These are phyloP conservation scores for Listrodromus nycthemerus DNA, from an alignment of 2,888 invertebrate genomes.

Conservation along the genomic window DNA sequence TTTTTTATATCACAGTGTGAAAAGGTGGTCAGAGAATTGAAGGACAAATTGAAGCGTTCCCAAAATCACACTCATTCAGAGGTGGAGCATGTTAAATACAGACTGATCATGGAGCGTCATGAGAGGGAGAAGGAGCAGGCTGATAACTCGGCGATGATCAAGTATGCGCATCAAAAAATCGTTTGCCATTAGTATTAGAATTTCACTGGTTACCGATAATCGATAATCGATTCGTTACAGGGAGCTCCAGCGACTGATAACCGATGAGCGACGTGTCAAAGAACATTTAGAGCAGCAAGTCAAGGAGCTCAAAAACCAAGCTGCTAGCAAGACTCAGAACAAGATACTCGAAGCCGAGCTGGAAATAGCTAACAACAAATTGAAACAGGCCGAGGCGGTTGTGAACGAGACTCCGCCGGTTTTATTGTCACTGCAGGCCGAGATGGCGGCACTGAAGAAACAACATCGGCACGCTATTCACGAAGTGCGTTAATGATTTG, in stretches of 20 bases:
- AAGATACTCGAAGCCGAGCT: constrained; percentile 88
- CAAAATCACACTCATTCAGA: constrained; percentile 87
- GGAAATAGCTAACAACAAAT: constrained; percentile 87
- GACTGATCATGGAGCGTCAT: constrained; percentile 91
- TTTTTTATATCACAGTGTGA: constrained; percentile 86
- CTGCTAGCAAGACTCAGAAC: constrained; percentile 82
- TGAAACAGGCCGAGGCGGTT: constrained; percentile 88
- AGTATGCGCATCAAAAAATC: constrained; percentile 83
- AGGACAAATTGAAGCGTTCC: constrained; percentile 87
- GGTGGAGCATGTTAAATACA: constrained; percentile 89
- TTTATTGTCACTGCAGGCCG: constrained; percentile 89
- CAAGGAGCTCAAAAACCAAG: constrained; percentile 85
- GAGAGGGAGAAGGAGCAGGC: constrained; percentile 93
- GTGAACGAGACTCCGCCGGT: constrained; percentile 87
- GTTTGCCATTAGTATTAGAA: constrained; percentile 61
- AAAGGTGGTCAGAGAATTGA: constrained; percentile 86
- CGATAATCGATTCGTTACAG: constrained; percentile 81
- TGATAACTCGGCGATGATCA: constrained; percentile 91
- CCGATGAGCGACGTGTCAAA: constrained; percentile 90
- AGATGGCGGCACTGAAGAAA: constrained; percentile 90
- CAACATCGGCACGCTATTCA: constrained; percentile 90
- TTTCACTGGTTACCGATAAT: constrained; percentile 13
- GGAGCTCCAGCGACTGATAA: constrained; percentile 91
- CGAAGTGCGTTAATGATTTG: constrained; percentile 84
- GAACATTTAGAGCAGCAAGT: constrained; percentile 90